Evolutionary conservation across 2,797 vertebrate genomes (phyloP).

Genomic region (Antrozous pallidus): DNA sequence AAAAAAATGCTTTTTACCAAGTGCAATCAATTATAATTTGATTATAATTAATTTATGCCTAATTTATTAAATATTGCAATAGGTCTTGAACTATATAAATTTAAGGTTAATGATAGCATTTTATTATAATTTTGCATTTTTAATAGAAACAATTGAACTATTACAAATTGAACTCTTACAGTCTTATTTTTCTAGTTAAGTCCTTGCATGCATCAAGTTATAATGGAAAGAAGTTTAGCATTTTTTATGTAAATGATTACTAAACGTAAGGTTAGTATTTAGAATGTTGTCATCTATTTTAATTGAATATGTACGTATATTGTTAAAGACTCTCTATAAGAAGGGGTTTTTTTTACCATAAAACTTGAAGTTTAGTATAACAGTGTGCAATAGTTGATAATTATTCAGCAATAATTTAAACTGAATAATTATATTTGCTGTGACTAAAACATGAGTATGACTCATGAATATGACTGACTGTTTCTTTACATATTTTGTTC

Average conservation of each 20-base stretch:
- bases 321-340: slow-evolving; percentile 15
- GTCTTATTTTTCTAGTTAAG: slow-evolving; percentile 26
- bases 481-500: slow-evolving; percentile 58
- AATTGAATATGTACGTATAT: background rate
- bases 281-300: slow-evolving; percentile 14
- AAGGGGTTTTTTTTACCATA: background rate
- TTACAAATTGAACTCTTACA: slow-evolving; percentile 25
- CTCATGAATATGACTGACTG: background rate
- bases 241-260: slow-evolving; percentile 27
- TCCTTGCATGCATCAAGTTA: slow-evolving; percentile 14
- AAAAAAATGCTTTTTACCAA: slow-evolving; percentile 30
- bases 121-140: slow-evolving; percentile 29
- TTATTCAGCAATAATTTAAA: background rate
- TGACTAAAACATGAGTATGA: slow-evolving; percentile 13
- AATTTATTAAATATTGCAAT: slow-evolving; percentile 24
- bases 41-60: background rate
- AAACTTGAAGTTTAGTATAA: slow-evolving; percentile 44
- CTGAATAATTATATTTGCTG: slow-evolving; percentile 39
- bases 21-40: slow-evolving; percentile 27
- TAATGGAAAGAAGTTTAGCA: slow-evolving; percentile 9
- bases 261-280: slow-evolving; percentile 31
- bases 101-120: slow-evolving; percentile 31
- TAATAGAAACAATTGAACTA: slow-evolving; percentile 25
- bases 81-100: slow-evolving; percentile 25
- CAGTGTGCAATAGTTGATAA: background rate